These are phyloP conservation scores for Leucoma salicis DNA, from an alignment of 2,888 invertebrate genomes.

Conservation along the genomic window DNA sequence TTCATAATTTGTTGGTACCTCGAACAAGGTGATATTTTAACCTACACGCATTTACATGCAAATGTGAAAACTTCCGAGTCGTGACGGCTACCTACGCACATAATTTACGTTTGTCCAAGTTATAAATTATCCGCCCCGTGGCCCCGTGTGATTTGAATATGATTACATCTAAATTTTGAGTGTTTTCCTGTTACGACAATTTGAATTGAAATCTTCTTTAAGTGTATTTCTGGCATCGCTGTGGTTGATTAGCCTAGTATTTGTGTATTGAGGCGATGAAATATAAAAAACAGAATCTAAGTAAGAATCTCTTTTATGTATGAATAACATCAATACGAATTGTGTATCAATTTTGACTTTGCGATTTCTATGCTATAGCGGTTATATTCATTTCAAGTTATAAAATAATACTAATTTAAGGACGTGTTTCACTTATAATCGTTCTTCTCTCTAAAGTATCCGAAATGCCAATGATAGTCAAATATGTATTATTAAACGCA, in stretches of 20 bases:
- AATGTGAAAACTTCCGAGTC: conserved; percentile 67
- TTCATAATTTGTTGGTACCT: conserved; percentile 63
- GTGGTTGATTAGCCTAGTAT: background rate
- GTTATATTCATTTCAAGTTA: too few species aligned
- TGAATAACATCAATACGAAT: too few species aligned
- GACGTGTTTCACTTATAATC: too few species aligned
- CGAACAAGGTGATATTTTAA: conserved; percentile 69
- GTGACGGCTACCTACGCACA: conserved; percentile 65
- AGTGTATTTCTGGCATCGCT: background rate
- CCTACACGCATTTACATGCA: conserved; percentile 71
- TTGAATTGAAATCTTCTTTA: conserved; percentile 26
- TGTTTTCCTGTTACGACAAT: conserved; percentile 36
- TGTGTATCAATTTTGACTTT: too few species aligned
- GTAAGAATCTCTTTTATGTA: too few species aligned
- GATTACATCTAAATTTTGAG: conserved; percentile 61
- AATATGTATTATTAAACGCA: too few species aligned
- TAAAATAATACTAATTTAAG: too few species aligned
- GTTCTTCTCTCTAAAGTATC: too few species aligned
- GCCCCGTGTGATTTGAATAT: conserved; percentile 57
- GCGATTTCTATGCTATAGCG: too few species aligned
- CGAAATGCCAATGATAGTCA: too few species aligned
- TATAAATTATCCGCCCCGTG: conserved; percentile 53
- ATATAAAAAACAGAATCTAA: too few species aligned
- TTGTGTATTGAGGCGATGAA: too few species aligned
- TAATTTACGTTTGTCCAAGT: conserved; percentile 67